Percentiles rank a stretch among this genome's conserved stretches.
phyloP scores from a whole-genome alignment of 2,113 vertebrate species.

The Poeciliopsis turrubarensis region DNA sequence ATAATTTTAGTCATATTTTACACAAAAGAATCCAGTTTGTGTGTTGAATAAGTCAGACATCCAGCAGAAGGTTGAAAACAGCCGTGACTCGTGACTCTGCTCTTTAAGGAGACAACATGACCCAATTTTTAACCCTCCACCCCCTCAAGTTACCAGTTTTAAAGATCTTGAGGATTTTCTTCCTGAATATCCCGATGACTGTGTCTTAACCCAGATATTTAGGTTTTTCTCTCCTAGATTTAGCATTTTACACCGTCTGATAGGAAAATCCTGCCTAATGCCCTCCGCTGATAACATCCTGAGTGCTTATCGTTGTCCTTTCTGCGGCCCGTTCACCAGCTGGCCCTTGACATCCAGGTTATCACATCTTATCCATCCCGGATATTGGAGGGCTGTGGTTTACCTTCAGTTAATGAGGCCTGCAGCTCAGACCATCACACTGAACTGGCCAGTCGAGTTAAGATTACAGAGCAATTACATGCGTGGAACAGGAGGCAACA shows the following conservation, averaged over 20 bases:
- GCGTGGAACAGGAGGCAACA: slow-evolving; percentile 14
- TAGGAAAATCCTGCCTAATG: slow-evolving; percentile 27
- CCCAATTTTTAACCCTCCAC: neutral
- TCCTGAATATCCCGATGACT: neutral
- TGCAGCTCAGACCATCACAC: slow-evolving; percentile 4
- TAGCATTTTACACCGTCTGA: neutral
- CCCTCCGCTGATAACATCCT: slow-evolving; percentile 51
- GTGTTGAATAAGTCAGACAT: too few relatives aligned
- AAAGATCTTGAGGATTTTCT: neutral
- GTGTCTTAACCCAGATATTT: slow-evolving; percentile 5
- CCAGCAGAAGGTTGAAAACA: too few relatives aligned
- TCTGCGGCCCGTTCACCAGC: slow-evolving; percentile 25
- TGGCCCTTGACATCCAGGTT: slow-evolving; percentile 29
- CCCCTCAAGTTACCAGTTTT: neutral
- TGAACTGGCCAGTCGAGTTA: slow-evolving; percentile 14
- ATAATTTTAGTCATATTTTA: too few relatives aligned
- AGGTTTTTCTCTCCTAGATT: neutral
- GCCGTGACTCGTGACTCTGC: too few relatives aligned
- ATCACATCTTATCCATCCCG: slow-evolving; percentile 43
- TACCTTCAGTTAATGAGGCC: slow-evolving; percentile 28
- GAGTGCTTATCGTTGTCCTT: slow-evolving; percentile 51
- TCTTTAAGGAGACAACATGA: too few relatives aligned
- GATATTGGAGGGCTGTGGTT: slow-evolving; percentile 1
- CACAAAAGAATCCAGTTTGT: too few relatives aligned
- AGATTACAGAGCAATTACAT: slow-evolving; percentile 48